Evolutionary conservation across 2,888 invertebrate species (phyloP).

Genomic region (Drosophila demipolita): DNA sequence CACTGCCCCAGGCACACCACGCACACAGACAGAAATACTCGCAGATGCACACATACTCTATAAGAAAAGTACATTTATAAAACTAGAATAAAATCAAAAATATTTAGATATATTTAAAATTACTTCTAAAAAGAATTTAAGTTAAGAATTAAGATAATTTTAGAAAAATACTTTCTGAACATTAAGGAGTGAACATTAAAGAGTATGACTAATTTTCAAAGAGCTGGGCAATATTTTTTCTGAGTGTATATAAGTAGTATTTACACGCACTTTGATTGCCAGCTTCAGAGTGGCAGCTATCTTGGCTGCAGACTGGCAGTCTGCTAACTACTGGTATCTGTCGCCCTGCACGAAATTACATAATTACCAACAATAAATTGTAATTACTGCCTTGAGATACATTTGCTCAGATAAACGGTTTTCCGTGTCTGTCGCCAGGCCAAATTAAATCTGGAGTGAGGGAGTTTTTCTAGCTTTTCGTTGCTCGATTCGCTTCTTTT

Average conservation of each 20-base stretch:
- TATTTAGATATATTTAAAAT: background rate
- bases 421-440: slow-evolving; percentile 49
- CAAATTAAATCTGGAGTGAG: slow-evolving; percentile 31
- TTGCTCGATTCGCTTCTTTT: slow-evolving; percentile 34
- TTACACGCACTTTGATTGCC: slow-evolving; percentile 57
- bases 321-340: slow-evolving; percentile 39
- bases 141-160: background rate
- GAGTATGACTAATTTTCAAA: background rate
- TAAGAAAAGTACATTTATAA: background rate
- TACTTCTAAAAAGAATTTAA: background rate
- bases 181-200: background rate
- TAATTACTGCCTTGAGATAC: slow-evolving; percentile 79
- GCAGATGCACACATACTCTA: background rate
- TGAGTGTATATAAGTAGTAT: slow-evolving; percentile 28
- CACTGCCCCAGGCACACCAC: slow-evolving; percentile 60
- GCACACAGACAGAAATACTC: slow-evolving; percentile 12
- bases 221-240: background rate
- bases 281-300: background rate
- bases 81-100: background rate
- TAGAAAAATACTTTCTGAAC: background rate
- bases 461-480: slow-evolving; percentile 32
- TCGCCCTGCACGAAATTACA: slow-evolving; percentile 67
- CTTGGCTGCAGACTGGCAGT: background rate
- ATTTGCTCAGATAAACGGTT: slow-evolving; percentile 67
- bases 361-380: slow-evolving; percentile 80